phyloP scores from a whole-genome alignment of 2,797 vertebrate genomes.

The Atherinosoma microstoma region DNA sequence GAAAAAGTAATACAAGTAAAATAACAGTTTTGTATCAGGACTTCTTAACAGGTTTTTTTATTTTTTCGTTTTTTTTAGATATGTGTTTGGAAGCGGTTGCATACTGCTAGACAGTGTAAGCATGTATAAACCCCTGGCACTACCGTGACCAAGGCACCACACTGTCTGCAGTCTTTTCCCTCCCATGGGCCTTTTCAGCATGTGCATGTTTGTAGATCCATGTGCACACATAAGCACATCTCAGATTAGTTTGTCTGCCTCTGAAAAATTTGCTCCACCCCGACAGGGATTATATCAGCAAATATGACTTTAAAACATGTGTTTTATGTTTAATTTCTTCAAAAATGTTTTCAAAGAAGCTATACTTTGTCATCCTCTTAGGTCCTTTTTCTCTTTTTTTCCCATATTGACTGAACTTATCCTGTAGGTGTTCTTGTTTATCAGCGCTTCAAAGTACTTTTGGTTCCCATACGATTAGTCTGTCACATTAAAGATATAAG shows the following conservation, averaged over 20 bases:
- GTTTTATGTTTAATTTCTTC: constrained; percentile 22
- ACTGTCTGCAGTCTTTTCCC: constrained; percentile 53
- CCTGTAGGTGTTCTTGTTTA: neutral
- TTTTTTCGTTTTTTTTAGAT: constrained; percentile 48
- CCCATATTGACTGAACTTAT: neutral
- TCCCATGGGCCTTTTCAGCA: constrained; percentile 44
- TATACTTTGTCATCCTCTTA: no score
- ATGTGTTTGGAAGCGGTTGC: constrained; percentile 41
- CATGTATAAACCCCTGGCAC: constrained; percentile 59
- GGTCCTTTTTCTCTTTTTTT: neutral
- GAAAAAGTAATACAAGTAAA: neutral
- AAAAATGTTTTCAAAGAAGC: no score
- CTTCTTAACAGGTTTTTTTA: neutral
- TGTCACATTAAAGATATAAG: neutral
- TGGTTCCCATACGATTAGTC: neutral
- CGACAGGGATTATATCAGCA: constrained; percentile 77
- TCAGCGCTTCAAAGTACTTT: no score
- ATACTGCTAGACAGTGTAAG: constrained; percentile 27
- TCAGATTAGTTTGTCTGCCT: constrained; percentile 27
- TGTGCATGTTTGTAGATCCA: constrained; percentile 12
- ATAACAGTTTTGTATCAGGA: constrained; percentile 17
- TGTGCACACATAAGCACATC: constrained; percentile 25
- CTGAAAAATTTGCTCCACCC: constrained; percentile 61
- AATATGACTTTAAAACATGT: constrained; percentile 42
- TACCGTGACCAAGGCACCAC: constrained; percentile 55